Conservation (phyloP, 2,797 vertebrate species). For the Dryobates pubescens region DNA sequence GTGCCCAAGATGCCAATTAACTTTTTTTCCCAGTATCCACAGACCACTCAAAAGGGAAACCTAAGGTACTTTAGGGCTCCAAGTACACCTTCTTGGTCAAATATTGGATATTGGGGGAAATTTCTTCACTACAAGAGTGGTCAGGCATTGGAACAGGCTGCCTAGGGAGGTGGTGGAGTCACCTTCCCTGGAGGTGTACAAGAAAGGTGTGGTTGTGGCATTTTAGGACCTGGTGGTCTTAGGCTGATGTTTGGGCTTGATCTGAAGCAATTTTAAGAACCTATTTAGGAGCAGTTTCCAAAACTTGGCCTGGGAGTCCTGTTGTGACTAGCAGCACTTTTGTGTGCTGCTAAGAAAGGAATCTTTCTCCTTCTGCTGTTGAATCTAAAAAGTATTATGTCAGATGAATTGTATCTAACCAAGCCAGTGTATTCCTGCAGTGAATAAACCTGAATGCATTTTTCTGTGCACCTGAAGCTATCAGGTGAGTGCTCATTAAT, state of each 20-base stretch:
- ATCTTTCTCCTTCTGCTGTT: neutral
- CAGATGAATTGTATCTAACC: neutral
- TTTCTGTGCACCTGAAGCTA: neutral
- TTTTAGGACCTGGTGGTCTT: no score
- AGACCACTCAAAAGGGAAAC: neutral
- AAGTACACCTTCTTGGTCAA: neutral
- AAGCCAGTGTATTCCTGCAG: neutral
- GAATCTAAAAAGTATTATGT: neutral
- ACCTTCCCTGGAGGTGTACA: no score
- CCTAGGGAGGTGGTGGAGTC: no score
- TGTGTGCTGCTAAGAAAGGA: neutral
- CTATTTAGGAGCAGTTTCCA: neutral
- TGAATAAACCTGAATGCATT: neutral
- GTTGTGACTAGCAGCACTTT: neutral
- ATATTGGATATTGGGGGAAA: no score
- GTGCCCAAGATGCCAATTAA: neutral
- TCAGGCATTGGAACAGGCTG: no score
- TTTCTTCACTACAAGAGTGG: no score
- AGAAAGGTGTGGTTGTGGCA: no score
- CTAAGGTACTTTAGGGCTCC: neutral
- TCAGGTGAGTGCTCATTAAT: neutral
- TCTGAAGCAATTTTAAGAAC: no score
- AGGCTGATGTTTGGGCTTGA: no score
- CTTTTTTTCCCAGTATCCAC: accelerated
- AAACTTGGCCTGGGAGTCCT: neutral